These are phyloP conservation scores for Cyrtodaria siliqua DNA, from an alignment of 2,888 invertebrate species.

Conservation along the genomic window DNA sequence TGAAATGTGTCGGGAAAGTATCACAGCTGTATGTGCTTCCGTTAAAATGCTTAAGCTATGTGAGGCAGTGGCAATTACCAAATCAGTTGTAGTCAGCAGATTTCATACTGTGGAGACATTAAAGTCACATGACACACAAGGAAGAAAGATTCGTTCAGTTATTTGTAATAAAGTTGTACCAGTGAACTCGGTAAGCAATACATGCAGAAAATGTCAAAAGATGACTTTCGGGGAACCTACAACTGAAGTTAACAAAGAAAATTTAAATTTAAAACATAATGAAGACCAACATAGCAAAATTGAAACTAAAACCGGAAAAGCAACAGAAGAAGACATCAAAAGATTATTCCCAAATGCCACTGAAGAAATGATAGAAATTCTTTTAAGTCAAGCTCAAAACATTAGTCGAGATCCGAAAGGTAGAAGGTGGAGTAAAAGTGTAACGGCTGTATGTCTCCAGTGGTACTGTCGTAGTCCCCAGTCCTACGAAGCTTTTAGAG, in stretches of 20 bases:
- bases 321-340: slow-evolving; percentile 9
- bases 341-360: slow-evolving; percentile 33
- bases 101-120: slow-evolving; percentile 31
- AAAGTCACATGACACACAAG: not conserved
- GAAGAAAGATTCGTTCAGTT: slow-evolving; percentile 6
- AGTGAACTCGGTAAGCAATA: not conserved
- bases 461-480: slow-evolving; percentile 36
- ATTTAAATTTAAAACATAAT: not conserved
- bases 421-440: slow-evolving; percentile 32
- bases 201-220: slow-evolving; percentile 32
- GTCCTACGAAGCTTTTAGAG: slow-evolving; percentile 25
- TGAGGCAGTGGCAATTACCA: slow-evolving; percentile 24
- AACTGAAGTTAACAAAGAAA: too few relatives aligned
- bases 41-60: slow-evolving; percentile 26
- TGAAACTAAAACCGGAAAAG: slow-evolving; percentile 3
- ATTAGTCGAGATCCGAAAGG: slow-evolving; percentile 21
- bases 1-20: slow-evolving; percentile 19
- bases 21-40: slow-evolving; percentile 20
- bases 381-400: slow-evolving; percentile 44
- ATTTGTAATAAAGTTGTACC: slow-evolving; percentile 5
- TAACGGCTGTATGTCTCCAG: slow-evolving; percentile 36
- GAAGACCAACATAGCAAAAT: not conserved
- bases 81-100: slow-evolving; percentile 34
- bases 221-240: slow-evolving; percentile 19
- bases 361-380: slow-evolving; percentile 38